Conservation (phyloP, 2,888 invertebrate genomes). For the Odontocerum albicorne region DNA sequence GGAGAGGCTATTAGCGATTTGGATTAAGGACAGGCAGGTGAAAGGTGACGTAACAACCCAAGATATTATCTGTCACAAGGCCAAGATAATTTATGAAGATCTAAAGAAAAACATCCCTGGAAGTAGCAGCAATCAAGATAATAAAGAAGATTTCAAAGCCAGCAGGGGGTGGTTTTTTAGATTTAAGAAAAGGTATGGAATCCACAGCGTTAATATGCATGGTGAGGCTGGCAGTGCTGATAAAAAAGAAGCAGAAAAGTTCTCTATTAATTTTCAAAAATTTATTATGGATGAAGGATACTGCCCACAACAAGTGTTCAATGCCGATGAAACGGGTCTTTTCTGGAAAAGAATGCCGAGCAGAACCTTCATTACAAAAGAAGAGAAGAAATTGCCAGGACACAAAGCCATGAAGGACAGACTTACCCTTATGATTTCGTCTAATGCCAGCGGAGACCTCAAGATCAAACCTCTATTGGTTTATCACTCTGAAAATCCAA, state of each 20-base stretch:
- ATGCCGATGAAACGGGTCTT: conserved; percentile 20
- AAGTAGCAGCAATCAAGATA: conserved; percentile 33
- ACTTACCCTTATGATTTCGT: conserved; percentile 37
- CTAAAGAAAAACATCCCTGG: conserved; percentile 32
- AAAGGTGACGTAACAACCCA: conserved; percentile 37
- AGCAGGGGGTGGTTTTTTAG: conserved; percentile 33
- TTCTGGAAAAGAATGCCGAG: conserved; percentile 23
- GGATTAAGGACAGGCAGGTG: conserved; percentile 31
- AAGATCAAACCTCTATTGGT: conserved; percentile 39
- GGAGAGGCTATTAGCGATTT: conserved; percentile 31
- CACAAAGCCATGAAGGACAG: conserved; percentile 40
- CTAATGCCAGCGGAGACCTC: conserved; percentile 39
- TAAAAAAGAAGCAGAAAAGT: conserved; percentile 31
- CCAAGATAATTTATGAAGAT: conserved; percentile 29
- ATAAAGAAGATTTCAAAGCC: conserved; percentile 29
- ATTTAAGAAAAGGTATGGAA: conserved; percentile 32
- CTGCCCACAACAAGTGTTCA: conserved; percentile 29
- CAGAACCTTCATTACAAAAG: conserved; percentile 32
- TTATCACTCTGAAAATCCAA: conserved; percentile 37
- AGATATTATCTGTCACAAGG: conserved; percentile 30
- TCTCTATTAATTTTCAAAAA: conserved; percentile 25
- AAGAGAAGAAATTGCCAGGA: conserved; percentile 39
- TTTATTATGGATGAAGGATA: conserved; percentile 30
- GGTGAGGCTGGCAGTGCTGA: conserved; percentile 27
- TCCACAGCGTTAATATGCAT: conserved; percentile 30